Percentiles rank a stretch among this genome's conserved stretches.
Conservation (phyloP, 1,140 invertebrate species). For the Diuraphis noxia region DNA sequence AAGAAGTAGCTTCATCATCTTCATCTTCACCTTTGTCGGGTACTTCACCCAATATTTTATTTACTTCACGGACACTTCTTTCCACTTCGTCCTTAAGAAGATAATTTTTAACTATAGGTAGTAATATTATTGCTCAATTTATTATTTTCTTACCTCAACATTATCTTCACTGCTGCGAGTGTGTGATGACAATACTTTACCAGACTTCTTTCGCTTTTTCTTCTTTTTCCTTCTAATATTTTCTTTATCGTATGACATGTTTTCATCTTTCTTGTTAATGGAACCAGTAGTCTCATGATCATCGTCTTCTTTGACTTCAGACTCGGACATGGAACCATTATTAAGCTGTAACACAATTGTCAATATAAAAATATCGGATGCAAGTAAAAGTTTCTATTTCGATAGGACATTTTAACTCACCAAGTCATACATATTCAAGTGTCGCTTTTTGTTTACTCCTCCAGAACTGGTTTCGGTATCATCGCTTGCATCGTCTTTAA, state of each 20-base stretch:
- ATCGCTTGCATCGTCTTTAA: slow-evolving; percentile 62
- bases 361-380: neutral
- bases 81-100: slow-evolving; percentile 73
- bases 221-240: slow-evolving; percentile 66
- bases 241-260: slow-evolving; percentile 59
- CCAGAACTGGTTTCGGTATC: slow-evolving; percentile 62
- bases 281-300: slow-evolving; percentile 67
- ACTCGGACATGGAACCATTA: slow-evolving; percentile 68
- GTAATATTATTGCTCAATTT: neutral
- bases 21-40: slow-evolving; percentile 31
- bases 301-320: slow-evolving; percentile 71
- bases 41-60: slow-evolving; percentile 70
- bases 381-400: neutral
- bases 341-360: slow-evolving; percentile 62
- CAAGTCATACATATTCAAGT: slow-evolving; percentile 69
- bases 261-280: slow-evolving; percentile 60
- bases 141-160: slow-evolving; percentile 62
- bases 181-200: slow-evolving; percentile 61
- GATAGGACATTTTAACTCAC: slow-evolving; percentile 60
- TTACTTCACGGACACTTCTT: slow-evolving; percentile 72
- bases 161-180: slow-evolving; percentile 68
- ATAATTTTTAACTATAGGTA: slow-evolving; percentile 55
- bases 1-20: slow-evolving; percentile 13
- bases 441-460: slow-evolving; percentile 63
- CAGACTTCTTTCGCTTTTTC: slow-evolving; percentile 68